Evolutionary conservation across 2,888 invertebrate genomes (phyloP).

Genomic region (Stenolophus ochropezus): DNA sequence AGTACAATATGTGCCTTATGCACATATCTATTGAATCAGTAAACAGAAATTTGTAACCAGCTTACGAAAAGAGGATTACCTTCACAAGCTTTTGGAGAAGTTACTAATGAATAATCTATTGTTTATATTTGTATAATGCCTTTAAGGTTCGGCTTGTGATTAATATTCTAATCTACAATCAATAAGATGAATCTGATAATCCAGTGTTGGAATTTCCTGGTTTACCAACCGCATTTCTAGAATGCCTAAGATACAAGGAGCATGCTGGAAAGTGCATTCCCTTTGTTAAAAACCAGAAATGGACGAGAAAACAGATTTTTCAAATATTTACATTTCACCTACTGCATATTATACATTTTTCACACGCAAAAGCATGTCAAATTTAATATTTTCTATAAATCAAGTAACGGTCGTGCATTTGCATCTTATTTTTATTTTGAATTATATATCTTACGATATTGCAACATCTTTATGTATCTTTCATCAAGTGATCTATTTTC

Average conservation of each 20-base stretch:
- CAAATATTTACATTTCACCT: not conserved
- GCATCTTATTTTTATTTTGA: not conserved
- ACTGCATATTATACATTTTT: not conserved
- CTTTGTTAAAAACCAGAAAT: not conserved
- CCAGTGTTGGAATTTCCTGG: not conserved
- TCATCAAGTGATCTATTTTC: not conserved
- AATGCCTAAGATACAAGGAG: not conserved
- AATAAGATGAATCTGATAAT: slow-evolving; percentile 14
- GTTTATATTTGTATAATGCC: slow-evolving; percentile 40
- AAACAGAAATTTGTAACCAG: slow-evolving; percentile 42
- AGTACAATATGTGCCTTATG: not conserved
- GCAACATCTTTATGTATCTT: not conserved
- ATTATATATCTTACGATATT: not conserved
- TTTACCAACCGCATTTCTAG: not conserved
- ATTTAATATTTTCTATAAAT: not conserved
- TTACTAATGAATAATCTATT: slow-evolving; percentile 41
- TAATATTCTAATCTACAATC: slow-evolving; percentile 18
- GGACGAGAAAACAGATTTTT: not conserved
- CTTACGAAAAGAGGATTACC: slow-evolving; percentile 47
- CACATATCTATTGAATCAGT: slow-evolving; percentile 42
- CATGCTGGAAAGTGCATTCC: not conserved
- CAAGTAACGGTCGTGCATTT: not conserved
- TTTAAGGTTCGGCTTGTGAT: not conserved
- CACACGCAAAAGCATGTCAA: not conserved
- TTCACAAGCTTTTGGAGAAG: slow-evolving; percentile 7